phyloP scores from a whole-genome alignment of 2,797 vertebrate genomes.

The Otolemur crassicaudatus region DNA sequence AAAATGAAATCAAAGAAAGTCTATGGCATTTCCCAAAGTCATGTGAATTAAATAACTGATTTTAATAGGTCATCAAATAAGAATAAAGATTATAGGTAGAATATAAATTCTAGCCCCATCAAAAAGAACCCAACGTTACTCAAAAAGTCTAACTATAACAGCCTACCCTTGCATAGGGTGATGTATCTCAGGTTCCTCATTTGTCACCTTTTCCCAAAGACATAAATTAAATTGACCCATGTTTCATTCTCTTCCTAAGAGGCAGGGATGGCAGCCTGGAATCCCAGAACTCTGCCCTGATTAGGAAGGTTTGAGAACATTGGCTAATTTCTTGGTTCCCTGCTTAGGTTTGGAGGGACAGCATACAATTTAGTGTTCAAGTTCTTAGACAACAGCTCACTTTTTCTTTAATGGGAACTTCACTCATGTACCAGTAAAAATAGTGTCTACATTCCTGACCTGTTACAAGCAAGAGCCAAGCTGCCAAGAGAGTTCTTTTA shows the following conservation, averaged over 20 bases:
- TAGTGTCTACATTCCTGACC: constrained; percentile 48
- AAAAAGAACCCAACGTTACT: not conserved
- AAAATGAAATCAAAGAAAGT: constrained; percentile 14
- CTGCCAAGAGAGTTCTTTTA: constrained; percentile 12
- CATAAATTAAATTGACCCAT: not conserved
- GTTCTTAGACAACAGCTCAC: not conserved
- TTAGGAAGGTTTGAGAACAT: not conserved
- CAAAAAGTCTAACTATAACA: not conserved
- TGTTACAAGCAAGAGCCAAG: not conserved
- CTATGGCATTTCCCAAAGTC: constrained; percentile 7
- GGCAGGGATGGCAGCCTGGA: not conserved
- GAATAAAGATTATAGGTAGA: constrained; percentile 1
- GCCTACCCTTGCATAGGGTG: not conserved
- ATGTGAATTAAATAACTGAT: constrained; percentile 19
- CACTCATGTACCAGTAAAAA: constrained; percentile 34
- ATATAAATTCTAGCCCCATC: not conserved
- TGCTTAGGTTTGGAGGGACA: not conserved
- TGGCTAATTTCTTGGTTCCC: not conserved
- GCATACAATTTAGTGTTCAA: not conserved
- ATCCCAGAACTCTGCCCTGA: not conserved
- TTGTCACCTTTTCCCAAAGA: constrained; percentile 20
- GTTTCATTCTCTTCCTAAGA: not conserved
- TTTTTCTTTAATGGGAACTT: not conserved
- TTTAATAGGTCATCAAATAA: constrained; percentile 41
- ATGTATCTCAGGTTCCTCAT: constrained; percentile 3